phyloP scores from a whole-genome alignment of 1,140 invertebrate genomes.

The Aphaenogaster floridana region DNA sequence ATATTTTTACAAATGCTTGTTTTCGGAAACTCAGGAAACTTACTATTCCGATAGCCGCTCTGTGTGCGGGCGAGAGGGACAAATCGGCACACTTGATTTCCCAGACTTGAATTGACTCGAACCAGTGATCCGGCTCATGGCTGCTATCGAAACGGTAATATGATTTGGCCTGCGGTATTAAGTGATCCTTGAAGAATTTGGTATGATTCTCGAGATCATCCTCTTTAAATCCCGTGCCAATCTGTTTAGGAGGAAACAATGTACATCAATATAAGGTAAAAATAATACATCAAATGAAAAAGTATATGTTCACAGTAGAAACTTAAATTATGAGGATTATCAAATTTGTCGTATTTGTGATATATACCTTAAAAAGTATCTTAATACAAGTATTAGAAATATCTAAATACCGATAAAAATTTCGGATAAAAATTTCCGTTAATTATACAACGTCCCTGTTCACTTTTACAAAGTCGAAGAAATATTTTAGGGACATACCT shows the following conservation, averaged over 20 bases:
- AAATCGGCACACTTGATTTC: slow-evolving; percentile 99
- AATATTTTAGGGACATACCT: slow-evolving; percentile 87
- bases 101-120: slow-evolving; percentile 97
- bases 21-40: not conserved
- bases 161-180: slow-evolving; percentile 91
- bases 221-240: slow-evolving; percentile 99
- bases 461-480: not conserved
- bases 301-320: not conserved
- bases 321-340: not conserved
- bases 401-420: not conserved
- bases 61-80: slow-evolving; percentile 97
- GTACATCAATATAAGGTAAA: slow-evolving; percentile 49
- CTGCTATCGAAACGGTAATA: slow-evolving; percentile 95
- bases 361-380: not conserved
- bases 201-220: slow-evolving; percentile 94
- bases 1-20: slow-evolving; percentile 14
- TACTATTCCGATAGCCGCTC: slow-evolving; percentile 95
- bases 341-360: not conserved
- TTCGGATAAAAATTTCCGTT: not conserved
- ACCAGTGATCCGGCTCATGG: slow-evolving; percentile 97
- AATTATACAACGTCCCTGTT: not conserved
- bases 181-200: slow-evolving; percentile 92
- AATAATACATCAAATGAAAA: slow-evolving; percentile 12
- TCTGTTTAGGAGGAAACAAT: slow-evolving; percentile 87
- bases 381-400: slow-evolving; percentile 9